Evolutionary conservation across 2,888 invertebrate genomes (phyloP), one percentile per base, ranked within the genome.

Genomic region (Mythimna vitellina): DNA sequence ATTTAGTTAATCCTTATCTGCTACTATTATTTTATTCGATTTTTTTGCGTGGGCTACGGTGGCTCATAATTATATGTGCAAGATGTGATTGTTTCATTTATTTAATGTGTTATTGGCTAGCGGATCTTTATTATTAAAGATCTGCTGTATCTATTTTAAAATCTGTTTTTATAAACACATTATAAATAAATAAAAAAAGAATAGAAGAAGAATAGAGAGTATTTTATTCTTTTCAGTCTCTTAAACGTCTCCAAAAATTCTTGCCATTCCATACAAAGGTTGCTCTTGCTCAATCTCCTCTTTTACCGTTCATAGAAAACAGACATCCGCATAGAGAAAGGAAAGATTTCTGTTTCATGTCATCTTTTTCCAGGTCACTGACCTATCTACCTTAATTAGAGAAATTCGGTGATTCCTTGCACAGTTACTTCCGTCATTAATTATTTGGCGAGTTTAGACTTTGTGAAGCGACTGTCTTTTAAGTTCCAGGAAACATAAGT

Each of bases 401-500:
- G 10, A 46, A 49, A 65, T 29, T 25, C 14, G 29, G 14, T 53
- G 20, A 29, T 58, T 20, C 14, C 20, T 29, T 29, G 20, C 42
- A 10, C 12, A 32, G n/a, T 22, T 17, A 35, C n/a, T 29, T 17
- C n/a, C 49, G 29, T 51, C 25, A 51, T 72, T 64, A 0, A 25
- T 49, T 56, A 72, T 60, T 72, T 79, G 8, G 8, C 9, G n/a
- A 73, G 20, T 61, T 46, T 46, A 9, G 22, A 73, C n/a, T 29
- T 62, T 42, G 20, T 46, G n/a, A 20, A 56, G 17, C 2, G 8
- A 29, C 20, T 51, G 17, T 46, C 22, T 69, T n/a, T 22, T 29
- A 22, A 12, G 10, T 49, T 73, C 3, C 12, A 3, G 8, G 42
- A 35, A n/a, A 38, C 5, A 25, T n/a, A 29, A 6, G 1, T 57